phyloP scores from a whole-genome alignment of 2,797 vertebrate species.

The Pseudochirops cupreus region DNA sequence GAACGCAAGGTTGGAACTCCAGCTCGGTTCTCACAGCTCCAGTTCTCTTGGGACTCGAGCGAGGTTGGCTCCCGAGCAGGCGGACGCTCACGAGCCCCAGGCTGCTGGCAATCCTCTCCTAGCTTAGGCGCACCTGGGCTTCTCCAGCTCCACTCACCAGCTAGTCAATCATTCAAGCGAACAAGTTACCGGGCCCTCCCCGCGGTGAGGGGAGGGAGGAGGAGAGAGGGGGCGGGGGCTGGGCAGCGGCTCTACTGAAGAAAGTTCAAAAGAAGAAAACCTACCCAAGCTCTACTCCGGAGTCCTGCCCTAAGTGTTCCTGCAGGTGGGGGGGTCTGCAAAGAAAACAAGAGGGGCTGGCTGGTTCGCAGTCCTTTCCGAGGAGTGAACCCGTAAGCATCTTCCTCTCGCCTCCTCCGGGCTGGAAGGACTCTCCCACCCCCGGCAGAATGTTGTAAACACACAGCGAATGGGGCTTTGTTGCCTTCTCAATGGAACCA shows the following conservation, averaged over 20 bases:
- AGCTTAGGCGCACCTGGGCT: not conserved
- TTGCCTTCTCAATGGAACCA: slow-evolving; percentile 33
- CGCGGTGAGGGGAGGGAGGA: not conserved
- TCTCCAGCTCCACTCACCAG: not conserved
- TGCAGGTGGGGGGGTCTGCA: not conserved
- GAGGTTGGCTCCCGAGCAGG: not conserved
- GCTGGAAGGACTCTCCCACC: not conserved
- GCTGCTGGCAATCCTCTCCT: not conserved
- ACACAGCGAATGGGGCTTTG: not conserved
- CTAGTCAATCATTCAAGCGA: not conserved
- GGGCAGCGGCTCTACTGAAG: not conserved
- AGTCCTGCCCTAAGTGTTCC: not conserved
- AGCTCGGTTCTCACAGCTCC: not conserved
- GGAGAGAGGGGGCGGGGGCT: not conserved
- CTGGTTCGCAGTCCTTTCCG: too few species aligned
- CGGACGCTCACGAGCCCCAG: not conserved
- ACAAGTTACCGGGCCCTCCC: not conserved
- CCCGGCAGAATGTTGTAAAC: slow-evolving; percentile 32
- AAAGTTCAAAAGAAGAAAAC: not conserved
- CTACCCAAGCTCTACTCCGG: not conserved
- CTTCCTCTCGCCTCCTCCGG: not conserved
- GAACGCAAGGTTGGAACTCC: not conserved
- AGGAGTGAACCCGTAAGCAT: not conserved
- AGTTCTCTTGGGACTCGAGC: not conserved
- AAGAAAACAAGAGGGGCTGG: not conserved